Conservation (phyloP, 2,888 invertebrate genomes). For the Epinotia brunnichana region DNA sequence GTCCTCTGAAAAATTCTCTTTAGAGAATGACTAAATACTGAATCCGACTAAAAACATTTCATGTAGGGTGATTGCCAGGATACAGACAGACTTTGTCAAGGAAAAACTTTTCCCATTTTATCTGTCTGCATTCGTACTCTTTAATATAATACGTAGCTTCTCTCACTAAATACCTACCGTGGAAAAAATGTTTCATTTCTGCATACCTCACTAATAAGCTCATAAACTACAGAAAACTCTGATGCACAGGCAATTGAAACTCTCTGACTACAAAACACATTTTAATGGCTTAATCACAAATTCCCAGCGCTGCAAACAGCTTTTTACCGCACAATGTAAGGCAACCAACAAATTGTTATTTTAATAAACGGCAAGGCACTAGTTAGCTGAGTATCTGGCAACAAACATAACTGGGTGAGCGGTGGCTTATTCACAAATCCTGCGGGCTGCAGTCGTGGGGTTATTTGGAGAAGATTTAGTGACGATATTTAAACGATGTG, state of each 20-base stretch:
- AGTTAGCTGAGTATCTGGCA: constrained; percentile 66
- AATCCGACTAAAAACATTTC: no score
- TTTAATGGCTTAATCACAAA: constrained; percentile 22
- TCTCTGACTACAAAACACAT: not conserved
- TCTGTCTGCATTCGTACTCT: no score
- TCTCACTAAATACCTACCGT: not conserved
- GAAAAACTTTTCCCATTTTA: no score
- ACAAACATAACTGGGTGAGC: constrained; percentile 71
- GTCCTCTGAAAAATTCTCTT: no score
- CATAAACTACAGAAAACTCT: not conserved
- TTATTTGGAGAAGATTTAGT: constrained; percentile 44
- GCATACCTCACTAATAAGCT: not conserved
- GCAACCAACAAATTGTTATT: constrained; percentile 50
- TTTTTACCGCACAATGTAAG: constrained; percentile 35
- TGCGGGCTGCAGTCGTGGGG: constrained; percentile 64
- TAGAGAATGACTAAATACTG: no score
- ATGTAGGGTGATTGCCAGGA: no score
- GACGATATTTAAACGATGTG: constrained; percentile 51
- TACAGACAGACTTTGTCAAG: no score
- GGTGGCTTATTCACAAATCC: constrained; percentile 77
- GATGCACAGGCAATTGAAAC: not conserved
- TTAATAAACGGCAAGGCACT: constrained; percentile 61
- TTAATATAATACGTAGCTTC: not conserved
- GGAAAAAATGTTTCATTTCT: not conserved
- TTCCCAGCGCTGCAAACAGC: constrained; percentile 7